Evolutionary conservation across 2,113 vertebrate species (phyloP), one percentile per base, ranked within the genome.

Genomic region (Barnardius zonarius): DNA sequence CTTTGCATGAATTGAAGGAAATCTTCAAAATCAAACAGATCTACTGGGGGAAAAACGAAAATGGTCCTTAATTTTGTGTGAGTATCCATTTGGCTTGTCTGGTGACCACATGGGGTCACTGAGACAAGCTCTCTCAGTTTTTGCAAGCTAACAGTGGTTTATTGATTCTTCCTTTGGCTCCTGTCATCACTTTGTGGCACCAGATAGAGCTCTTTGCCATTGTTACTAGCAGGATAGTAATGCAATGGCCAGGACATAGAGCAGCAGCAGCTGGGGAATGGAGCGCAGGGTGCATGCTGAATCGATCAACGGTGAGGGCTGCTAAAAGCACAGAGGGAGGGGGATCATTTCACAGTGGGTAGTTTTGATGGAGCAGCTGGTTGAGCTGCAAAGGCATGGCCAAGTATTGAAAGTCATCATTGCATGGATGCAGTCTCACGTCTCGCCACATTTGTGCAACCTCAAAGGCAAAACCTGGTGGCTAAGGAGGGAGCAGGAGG

Each of bases 201-300:
- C 3, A 2, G 27, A 61, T 3, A 1, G 23, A 55, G 51, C 39
- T 44, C 75, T 76, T n/a, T 57, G 70, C 41, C 0, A 1, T 1
- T 5, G 43, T 41, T 78, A 57, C 59, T 23, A 16, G 59, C n/a
- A 57, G 25, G n/a, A 11, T 46, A 30, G 16, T 44, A 12, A 78
- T 57, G 46, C 43, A 46, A 37, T 7, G 59, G 28, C 5, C 5
- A 44, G 59, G 39, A 31, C 0, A 4, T 2, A 7, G 69, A 72
- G 80, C 30, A 35, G 84, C 14, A 43, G 43, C 37, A 10, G 55
- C 31, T 3, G 54, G 23, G 31, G 57, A 31, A 30, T 9, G 55
- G 37, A 48, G 22, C 2, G 0, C 12, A 23, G 49, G 33, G 27
- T 3, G 0, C 17, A 8, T 0, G 0, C 28, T 6, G 3, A 11